These are phyloP conservation scores for Leucoraja erinaceus DNA, from an alignment of 2,113 vertebrate species.

Conservation along the genomic window DNA sequence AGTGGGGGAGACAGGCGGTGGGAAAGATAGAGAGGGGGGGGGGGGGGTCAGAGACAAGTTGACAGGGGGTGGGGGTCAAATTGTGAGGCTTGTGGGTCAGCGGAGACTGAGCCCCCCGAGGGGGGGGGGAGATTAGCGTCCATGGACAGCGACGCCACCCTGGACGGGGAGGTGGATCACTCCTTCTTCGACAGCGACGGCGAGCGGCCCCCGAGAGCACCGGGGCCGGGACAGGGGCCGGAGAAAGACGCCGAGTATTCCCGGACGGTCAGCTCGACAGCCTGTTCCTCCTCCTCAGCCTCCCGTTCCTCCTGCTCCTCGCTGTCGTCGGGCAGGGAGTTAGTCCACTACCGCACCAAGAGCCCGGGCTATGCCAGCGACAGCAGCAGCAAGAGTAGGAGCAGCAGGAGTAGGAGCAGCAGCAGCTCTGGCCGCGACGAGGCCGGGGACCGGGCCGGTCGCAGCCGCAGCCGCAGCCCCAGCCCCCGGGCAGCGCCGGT, in stretches of 20 bases:
- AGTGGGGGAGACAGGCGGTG: not conserved
- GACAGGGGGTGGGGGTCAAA: not conserved
- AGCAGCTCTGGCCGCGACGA: not conserved
- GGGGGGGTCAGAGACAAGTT: not conserved
- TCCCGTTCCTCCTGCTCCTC: not conserved
- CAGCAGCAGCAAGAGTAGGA: not conserved
- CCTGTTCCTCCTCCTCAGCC: not conserved
- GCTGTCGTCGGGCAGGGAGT: not conserved
- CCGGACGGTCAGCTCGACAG: not conserved
- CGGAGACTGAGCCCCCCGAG: no score
- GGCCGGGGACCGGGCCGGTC: not conserved
- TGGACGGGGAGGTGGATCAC: slow-evolving; percentile 85
- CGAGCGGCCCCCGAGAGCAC: slow-evolving; percentile 51
- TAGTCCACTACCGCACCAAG: not conserved
- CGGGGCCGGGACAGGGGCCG: not conserved
- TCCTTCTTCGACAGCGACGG: slow-evolving; percentile 89
- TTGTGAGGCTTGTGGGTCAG: not conserved
- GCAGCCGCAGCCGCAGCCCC: slow-evolving; percentile 46
- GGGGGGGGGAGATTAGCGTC: no score
- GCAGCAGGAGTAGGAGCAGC: not conserved
- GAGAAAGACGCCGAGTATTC: no score
- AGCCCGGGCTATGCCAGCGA: no score
- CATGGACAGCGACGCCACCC: slow-evolving; percentile 58
- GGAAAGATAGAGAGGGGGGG: not conserved
- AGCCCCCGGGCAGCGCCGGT: slow-evolving; percentile 53